These are phyloP conservation scores for Balaeniceps rex DNA, from an alignment of 2,113 vertebrate genomes.

Conservation along the genomic window DNA sequence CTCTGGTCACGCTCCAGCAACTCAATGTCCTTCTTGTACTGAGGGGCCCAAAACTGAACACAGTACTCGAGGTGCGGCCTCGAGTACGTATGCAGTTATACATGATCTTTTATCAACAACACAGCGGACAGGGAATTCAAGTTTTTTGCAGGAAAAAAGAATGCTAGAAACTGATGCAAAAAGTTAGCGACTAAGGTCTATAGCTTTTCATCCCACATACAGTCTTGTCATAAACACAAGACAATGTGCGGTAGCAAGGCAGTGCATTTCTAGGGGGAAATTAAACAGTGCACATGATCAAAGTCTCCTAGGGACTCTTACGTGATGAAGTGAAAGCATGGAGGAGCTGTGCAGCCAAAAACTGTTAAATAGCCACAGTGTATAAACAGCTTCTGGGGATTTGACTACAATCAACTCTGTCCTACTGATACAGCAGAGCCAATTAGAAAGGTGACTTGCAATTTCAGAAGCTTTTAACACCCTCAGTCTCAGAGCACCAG, in stretches of 20 bases:
- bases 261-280: neutral
- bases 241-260: neutral
- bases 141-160: neutral
- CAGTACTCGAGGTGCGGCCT: no score
- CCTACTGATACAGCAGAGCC: neutral
- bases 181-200: neutral
- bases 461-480: slow-evolving; percentile 28
- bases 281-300: neutral
- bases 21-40: no score
- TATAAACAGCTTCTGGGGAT: neutral
- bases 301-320: neutral
- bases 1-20: no score
- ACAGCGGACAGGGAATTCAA: neutral
- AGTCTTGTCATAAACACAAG: neutral
- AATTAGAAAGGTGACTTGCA: neutral
- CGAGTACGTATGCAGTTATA: neutral
- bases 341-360: neutral
- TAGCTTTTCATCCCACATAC: neutral
- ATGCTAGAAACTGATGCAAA: neutral
- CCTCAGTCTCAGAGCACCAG: neutral
- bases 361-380: neutral
- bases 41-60: no score
- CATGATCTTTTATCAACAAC: neutral
- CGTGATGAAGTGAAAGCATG: neutral
- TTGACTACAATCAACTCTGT: neutral